Base-by-base conservation (phyloP, 2,113 vertebrate species). In the Apteryx owenii region DNA sequence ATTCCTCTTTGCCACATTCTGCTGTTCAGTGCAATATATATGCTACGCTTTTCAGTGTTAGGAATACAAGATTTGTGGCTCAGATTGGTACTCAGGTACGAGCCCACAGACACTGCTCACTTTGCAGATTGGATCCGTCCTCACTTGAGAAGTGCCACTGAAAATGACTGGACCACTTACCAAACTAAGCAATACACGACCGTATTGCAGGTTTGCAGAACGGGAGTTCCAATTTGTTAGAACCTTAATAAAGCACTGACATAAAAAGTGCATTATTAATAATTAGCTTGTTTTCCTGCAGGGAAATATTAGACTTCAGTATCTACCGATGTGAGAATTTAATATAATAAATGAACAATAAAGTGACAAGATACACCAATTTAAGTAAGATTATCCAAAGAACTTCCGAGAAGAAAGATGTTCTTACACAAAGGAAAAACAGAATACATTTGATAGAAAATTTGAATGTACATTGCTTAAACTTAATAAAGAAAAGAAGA, bases 391-490 rank as follows among this genome's bases (percentile, higher is more conserved):
- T 91, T 88, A 95, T 65, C 68, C 8, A 90, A 64, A 87, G 66
- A 94, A 44, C 15, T 95, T 89, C 58, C 64, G 88, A 88, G 53
- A 85, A 71, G 40, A 80, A 91, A 77, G 70, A 91, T 88, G 61
- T 90, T 95, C 89, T 95, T 87, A 75, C 80, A 82, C 53, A 95
- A 94, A 81, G n/a, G 44, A 87, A 89, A 83, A 68, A 14, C 56
- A 94, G 83, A 76, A 80, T 71, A 81, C 26, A 81, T 81, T 25
- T 86, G 50, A 88, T 15, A 83, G 36, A 88, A 92, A 95, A 89
- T 69, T 18, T 70, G 51, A 86, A 87, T 28, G 66, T 78, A 84
- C 58, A 82, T 33, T 90, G 38, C 64, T 96, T 81, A 69, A 95
- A 86, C 18, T 83, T 94, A 94, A 90, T 89, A 82, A 65, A 62